Evolutionary conservation across 2,797 vertebrate species (phyloP), one percentile per base, ranked within the genome.

Genomic region (Alectoris magna): DNA sequence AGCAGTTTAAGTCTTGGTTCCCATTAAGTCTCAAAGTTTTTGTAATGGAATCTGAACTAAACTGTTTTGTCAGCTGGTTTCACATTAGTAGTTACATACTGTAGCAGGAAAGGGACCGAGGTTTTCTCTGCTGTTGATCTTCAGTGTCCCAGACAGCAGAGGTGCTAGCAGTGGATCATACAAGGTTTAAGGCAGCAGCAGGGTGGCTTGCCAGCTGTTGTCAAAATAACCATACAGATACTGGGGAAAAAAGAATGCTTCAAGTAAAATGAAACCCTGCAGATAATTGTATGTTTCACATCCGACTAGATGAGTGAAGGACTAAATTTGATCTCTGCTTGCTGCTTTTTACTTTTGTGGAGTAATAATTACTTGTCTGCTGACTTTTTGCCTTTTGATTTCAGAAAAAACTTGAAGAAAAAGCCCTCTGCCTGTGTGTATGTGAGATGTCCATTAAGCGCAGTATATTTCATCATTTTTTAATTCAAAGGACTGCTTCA

Each of bases 371-470:
- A 43, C 18, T 85, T 85, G 69, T 18, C 22, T 79, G 72, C 22
- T 79, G 72, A 43, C 34, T 67, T 19, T 75, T 73, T 31, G 8
- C 5, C 8, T 27, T 70, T 69, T 80, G 6, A 0, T 31, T 84
- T 44, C 46, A 31, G 53, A 22, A 43, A n/a, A 53, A 27, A 59
- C 3, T 29, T 31, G 29, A 2, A 46, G 12, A 48, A 66, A 43
- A 4, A 41, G 16, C 2, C 0, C 10, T 19, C 7, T 26, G 44
- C 18, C 19, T 49, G 9, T 43, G 6, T 66, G 23, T 3, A 0
- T 60, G 16, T 67, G 11, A 70, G 46, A 26, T 10, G 31, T 71
- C 43, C 26, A 11, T 31, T 38, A 18, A 36, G 4, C 62, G n/a
- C 0, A 1, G 5, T 59, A 27, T 9, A 19, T 74, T 93, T 80